Evolutionary conservation across 2,888 invertebrate species (phyloP).

Genomic region (Trichopoda pennipes): DNA sequence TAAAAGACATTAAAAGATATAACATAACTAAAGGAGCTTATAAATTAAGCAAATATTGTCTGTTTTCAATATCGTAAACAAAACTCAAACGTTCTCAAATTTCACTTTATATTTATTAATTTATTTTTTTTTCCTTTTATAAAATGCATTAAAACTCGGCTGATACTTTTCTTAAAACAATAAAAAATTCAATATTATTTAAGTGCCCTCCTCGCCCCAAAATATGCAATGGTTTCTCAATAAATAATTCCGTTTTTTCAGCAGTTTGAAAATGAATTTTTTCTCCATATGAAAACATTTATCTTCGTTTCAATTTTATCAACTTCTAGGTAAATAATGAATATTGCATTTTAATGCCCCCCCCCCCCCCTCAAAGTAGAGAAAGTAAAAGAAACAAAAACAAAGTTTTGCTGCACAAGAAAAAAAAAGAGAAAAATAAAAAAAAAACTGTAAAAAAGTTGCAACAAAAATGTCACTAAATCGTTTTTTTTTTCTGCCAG

Average conservation of each 20-base stretch:
- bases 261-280: conserved; percentile 27
- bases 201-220: neutral
- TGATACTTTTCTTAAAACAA: neutral
- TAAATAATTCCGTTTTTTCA: conserved; percentile 27
- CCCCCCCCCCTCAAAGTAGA: no score
- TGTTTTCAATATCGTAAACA: no score
- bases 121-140: neutral
- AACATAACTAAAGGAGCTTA: no score
- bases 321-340: conserved; percentile 58
- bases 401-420: conserved; percentile 1
- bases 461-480: conserved; percentile 42
- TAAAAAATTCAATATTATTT: neutral
- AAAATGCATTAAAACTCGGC: neutral
- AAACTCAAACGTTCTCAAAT: no score
- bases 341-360: conserved; percentile 60
- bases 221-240: conserved; percentile 34
- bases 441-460: conserved; percentile 8
- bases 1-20: no score
- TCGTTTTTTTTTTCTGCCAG: neutral
- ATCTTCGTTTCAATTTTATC: conserved; percentile 49
- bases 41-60: no score
- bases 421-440: neutral
- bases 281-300: conserved; percentile 46
- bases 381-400: conserved; percentile 22
- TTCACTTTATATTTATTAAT: no score